A percentile compares a stretch with the other conserved stretches of the same genome.
These are phyloP conservation scores for Strigamia maritima DNA, from an alignment of 2,888 invertebrate species.

Conservation along the genomic window DNA sequence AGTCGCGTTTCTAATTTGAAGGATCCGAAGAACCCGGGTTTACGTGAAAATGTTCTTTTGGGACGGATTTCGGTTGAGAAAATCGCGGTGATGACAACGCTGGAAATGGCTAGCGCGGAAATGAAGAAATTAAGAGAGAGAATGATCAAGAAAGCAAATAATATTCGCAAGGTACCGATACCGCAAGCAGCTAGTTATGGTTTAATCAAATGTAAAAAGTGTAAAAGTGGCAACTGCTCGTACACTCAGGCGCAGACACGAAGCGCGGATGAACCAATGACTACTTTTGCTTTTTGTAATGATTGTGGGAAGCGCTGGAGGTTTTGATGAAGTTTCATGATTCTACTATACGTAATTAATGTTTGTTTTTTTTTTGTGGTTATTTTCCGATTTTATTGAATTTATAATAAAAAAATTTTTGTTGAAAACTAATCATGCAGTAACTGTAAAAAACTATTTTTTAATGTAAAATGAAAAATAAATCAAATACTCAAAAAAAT, in stretches of 20 bases:
- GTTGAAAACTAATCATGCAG: no score
- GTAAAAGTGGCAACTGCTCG: conserved; percentile 94
- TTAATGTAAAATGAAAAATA: no score
- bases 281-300: conserved; percentile 97
- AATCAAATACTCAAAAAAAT: no score
- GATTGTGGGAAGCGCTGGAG: conserved; percentile 99
- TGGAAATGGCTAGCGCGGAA: conserved; percentile 99
- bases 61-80: conserved; percentile 78
- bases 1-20: conserved; percentile 96
- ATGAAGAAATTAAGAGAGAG: conserved; percentile 90
- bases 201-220: conserved; percentile 95
- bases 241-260: conserved; percentile 98
- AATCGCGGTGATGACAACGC: conserved; percentile 91
- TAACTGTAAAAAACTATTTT: no score
- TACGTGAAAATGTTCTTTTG: conserved; percentile 85
- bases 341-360: no score
- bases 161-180: conserved; percentile 94
- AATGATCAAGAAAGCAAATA: conserved; percentile 94
- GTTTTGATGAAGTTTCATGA: no score
- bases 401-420: no score
- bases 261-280: conserved; percentile 99
- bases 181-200: conserved; percentile 90
- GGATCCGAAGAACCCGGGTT: conserved; percentile 89
- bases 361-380: no score
- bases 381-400: no score